Percentiles rank a stretch among this genome's conserved stretches.
Evolutionary conservation across 1,140 invertebrate species (phyloP).

Genomic region (Drosophila santomea): DNA sequence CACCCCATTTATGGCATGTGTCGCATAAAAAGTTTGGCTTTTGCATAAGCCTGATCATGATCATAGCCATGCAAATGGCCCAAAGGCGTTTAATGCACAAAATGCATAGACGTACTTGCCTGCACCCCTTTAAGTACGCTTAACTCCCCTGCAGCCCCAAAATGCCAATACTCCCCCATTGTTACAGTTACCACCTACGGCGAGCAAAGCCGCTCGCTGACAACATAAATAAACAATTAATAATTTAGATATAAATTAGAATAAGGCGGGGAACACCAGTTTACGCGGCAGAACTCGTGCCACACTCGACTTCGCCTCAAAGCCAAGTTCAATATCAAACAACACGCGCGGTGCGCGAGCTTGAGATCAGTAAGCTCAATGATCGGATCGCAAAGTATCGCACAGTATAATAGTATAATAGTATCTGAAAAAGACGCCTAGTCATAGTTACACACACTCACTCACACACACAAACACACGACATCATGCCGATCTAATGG

Average conservation of each 20-base stretch:
- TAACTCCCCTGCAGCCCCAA: neutral
- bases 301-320: conserved; percentile 48
- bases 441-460: conserved; percentile 33
- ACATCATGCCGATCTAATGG: conserved; percentile 18
- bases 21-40: conserved; percentile 47
- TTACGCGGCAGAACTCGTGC: conserved; percentile 50
- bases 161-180: conserved; percentile 8
- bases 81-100: conserved; percentile 69
- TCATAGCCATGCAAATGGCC: conserved; percentile 58
- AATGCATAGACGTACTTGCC: conserved; percentile 32
- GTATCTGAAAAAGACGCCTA: conserved; percentile 21
- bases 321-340: conserved; percentile 80
- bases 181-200: conserved; percentile 50
- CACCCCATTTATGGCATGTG: conserved; percentile 41
- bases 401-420: conserved; percentile 6
- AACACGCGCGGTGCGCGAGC: conserved; percentile 56
- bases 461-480: neutral
- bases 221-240: conserved; percentile 76
- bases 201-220: conserved; percentile 43
- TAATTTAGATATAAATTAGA: conserved; percentile 80
- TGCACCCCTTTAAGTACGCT: neutral
- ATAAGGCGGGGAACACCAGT: conserved; percentile 57
- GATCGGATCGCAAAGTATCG: conserved; percentile 21
- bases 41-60: conserved; percentile 45
- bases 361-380: conserved; percentile 45